Percentiles rank a stretch among this genome's conserved stretches.
Evolutionary conservation across 1,140 invertebrate species (phyloP).

Genomic region (Trachymyrmex cornetzi): DNA sequence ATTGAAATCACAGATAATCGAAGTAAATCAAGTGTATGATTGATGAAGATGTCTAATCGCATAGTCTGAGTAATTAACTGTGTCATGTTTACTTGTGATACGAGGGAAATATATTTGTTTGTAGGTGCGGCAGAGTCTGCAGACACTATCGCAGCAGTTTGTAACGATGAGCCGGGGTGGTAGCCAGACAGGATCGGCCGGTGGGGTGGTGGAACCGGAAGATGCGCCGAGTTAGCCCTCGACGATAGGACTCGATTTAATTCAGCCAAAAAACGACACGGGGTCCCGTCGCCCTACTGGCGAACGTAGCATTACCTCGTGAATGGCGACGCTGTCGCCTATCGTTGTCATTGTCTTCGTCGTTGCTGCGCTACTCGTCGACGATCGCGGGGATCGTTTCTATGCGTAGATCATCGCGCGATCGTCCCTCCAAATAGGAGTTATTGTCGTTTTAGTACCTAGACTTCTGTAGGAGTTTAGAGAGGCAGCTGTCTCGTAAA

Average conservation of each 20-base stretch:
- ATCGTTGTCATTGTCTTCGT: conserved; percentile 55
- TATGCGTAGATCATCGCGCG: conserved; percentile 4
- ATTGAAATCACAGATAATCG: conserved; percentile 16
- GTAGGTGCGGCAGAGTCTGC: conserved; percentile 83
- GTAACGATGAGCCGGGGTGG: conserved; percentile 80
- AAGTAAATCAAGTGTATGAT: background rate
- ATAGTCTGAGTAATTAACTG: background rate
- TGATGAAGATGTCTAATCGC: background rate
- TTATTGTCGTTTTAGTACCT: conserved; percentile 72
- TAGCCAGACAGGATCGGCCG: conserved; percentile 71
- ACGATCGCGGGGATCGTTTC: conserved; percentile 9
- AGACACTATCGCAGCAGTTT: conserved; percentile 83
- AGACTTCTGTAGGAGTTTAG: conserved; percentile 69
- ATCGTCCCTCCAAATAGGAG: conserved; percentile 63
- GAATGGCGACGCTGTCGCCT: conserved; percentile 47
- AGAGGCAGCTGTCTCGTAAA: conserved; percentile 36
- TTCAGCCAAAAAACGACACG: conserved; percentile 77
- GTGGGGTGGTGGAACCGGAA: conserved; percentile 77
- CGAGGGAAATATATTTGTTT: conserved; percentile 31
- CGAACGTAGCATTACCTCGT: conserved; percentile 79
- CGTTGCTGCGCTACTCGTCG: conserved; percentile 19
- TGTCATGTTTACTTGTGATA: background rate
- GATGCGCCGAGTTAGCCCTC: conserved; percentile 83
- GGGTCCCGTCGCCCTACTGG: conserved; percentile 79
- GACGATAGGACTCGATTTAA: conserved; percentile 60